These are phyloP conservation scores for Nanger granti DNA, from an alignment of 2,113 vertebrate genomes.

Conservation along the genomic window DNA sequence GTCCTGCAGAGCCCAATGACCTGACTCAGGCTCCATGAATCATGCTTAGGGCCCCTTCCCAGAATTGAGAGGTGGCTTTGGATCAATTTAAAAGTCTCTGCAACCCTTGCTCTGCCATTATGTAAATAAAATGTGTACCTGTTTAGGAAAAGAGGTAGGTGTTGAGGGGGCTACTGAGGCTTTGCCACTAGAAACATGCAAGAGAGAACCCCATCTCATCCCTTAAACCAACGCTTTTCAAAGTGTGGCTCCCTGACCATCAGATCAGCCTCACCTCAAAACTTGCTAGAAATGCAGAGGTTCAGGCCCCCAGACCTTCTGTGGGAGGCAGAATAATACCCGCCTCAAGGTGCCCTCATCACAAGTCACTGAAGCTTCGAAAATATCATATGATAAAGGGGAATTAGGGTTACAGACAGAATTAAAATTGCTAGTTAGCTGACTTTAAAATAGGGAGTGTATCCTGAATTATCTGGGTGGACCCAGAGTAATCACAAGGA, in stretches of 20 bases:
- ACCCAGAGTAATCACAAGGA: background rate
- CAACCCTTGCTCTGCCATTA: background rate
- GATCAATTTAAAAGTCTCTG: background rate
- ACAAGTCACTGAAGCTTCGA: background rate
- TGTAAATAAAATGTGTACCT: background rate
- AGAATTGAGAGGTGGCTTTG: background rate
- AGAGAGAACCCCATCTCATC: background rate
- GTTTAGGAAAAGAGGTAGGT: background rate
- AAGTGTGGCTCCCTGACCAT: background rate
- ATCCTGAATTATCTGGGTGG: background rate
- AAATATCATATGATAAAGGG: background rate
- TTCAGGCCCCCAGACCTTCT: background rate
- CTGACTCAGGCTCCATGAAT: background rate
- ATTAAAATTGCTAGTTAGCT: background rate
- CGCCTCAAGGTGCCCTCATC: background rate
- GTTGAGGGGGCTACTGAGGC: background rate
- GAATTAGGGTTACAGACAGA: background rate
- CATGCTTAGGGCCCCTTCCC: background rate
- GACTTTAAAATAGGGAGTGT: background rate
- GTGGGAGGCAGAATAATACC: background rate
- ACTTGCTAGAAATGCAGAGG: background rate
- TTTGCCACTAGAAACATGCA: background rate
- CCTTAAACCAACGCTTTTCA: background rate
- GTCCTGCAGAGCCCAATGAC: background rate
- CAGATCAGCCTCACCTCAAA: background rate